Conservation (phyloP, 2,113 vertebrate species). For the Agapornis roseicollis region DNA sequence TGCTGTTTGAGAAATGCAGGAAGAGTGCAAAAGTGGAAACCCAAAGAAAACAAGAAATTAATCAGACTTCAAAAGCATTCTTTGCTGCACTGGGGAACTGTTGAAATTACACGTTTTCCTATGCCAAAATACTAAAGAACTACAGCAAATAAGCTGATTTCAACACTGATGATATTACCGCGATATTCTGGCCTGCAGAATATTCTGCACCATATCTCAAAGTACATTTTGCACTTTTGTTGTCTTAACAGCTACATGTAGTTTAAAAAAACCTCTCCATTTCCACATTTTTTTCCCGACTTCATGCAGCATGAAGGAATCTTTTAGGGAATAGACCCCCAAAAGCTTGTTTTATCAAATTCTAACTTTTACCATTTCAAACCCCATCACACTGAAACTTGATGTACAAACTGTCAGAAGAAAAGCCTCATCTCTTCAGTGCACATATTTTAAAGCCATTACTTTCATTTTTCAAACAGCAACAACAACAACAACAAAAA, state of each 20-base stretch:
- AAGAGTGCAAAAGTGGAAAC: background rate
- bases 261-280: background rate
- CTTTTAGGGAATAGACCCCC: background rate
- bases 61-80: background rate
- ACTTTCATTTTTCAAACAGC: constrained; percentile 16
- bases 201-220: background rate
- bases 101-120: background rate
- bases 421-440: background rate
- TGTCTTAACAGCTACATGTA: background rate
- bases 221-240: background rate
- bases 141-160: background rate
- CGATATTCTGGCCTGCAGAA: background rate
- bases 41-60: background rate
- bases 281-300: background rate
- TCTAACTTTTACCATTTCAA: constrained; percentile 26
- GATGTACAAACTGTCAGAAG: constrained; percentile 39
- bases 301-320: background rate
- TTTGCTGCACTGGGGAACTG: background rate
- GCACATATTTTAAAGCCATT: constrained; percentile 13
- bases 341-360: constrained; percentile 32
- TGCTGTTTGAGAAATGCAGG: background rate
- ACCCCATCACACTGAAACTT: constrained; percentile 1
- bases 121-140: background rate
- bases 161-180: background rate
- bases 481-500: too few relatives aligned